Evolutionary conservation across 2,797 vertebrate species (phyloP).

Genomic region (Crax fasciolata): DNA sequence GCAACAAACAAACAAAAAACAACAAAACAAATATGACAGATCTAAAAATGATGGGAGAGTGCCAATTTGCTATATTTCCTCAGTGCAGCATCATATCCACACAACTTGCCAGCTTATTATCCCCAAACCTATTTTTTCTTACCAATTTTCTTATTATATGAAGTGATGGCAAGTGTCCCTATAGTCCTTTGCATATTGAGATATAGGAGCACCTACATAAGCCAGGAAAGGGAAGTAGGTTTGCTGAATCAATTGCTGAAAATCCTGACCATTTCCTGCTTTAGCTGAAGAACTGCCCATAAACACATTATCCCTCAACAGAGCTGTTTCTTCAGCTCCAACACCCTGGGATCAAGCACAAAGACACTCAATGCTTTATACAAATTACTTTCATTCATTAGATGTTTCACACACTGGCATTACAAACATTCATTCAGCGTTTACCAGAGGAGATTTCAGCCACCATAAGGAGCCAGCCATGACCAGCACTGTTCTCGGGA

Average conservation of each 20-base stretch:
- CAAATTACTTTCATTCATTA: slow-evolving; percentile 1
- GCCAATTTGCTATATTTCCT: background rate
- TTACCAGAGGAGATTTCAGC: background rate
- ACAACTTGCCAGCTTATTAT: background rate
- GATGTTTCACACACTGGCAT: background rate
- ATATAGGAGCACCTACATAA: background rate
- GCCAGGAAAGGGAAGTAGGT: background rate
- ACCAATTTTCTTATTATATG: background rate
- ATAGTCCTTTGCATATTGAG: background rate
- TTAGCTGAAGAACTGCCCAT: background rate
- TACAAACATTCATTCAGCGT: slow-evolving; percentile 26
- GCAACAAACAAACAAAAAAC: accelerated
- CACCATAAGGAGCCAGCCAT: slow-evolving; percentile 13
- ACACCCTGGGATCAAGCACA: background rate
- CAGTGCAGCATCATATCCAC: background rate
- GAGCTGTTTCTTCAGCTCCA: background rate
- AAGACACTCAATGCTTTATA: background rate
- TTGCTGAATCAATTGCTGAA: background rate
- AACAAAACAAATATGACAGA: accelerated
- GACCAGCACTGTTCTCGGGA: background rate
- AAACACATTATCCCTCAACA: background rate
- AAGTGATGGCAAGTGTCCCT: accelerated
- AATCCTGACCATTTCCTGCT: background rate
- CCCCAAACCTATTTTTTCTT: background rate
- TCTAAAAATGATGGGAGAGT: background rate